phyloP scores from a whole-genome alignment of 2,797 vertebrate species.

The Vespertilio murinus region DNA sequence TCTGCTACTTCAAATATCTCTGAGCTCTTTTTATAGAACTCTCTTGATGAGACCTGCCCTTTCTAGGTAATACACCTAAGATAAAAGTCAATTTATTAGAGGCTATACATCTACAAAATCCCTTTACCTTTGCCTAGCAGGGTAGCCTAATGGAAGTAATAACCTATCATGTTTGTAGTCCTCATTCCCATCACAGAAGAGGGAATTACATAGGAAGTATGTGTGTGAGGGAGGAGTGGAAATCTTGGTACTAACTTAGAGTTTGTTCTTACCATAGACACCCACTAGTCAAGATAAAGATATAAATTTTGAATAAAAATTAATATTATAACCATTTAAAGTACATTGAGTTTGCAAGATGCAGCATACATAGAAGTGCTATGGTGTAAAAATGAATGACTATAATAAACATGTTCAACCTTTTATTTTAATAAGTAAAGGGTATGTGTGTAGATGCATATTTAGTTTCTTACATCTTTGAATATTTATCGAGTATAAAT shows the following conservation, averaged over 20 bases:
- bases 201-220: not conserved
- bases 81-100: not conserved
- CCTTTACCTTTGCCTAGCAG: not conserved
- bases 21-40: not conserved
- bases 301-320: not conserved
- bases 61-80: not conserved
- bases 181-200: not conserved
- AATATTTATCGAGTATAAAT: not conserved
- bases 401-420: not conserved
- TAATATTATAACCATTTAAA: not conserved
- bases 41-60: not conserved
- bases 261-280: not conserved
- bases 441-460: fast-evolving
- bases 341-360: not conserved
- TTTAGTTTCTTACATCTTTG: not conserved
- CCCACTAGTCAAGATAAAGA: not conserved
- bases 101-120: not conserved
- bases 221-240: fast-evolving
- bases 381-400: not conserved
- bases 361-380: not conserved
- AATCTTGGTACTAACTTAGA: not conserved
- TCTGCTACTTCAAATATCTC: not conserved
- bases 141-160: not conserved
- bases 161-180: not conserved
- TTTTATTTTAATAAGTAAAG: not conserved